Evolutionary conservation across 2,113 vertebrate genomes (phyloP).

Genomic region (Microcebus murinus): DNA sequence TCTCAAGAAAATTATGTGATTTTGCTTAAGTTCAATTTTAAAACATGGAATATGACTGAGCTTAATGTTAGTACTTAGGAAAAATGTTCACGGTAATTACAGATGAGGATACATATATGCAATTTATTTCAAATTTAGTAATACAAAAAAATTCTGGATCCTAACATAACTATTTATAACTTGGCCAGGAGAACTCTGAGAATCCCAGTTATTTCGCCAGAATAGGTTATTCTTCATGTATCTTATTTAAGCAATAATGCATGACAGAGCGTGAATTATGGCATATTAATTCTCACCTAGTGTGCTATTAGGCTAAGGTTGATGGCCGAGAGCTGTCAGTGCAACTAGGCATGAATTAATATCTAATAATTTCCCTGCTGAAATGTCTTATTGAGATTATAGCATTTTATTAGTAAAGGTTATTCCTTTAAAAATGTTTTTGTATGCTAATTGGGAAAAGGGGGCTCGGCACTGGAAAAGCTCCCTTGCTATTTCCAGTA

Average conservation of each 20-base stretch:
- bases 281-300: slow-evolving; percentile 82
- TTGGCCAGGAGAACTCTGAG: slow-evolving; percentile 62
- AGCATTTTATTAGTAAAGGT: slow-evolving; percentile 77
- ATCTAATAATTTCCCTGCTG: slow-evolving; percentile 76
- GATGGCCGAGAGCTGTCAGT: slow-evolving; percentile 75
- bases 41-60: slow-evolving; percentile 79
- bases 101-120: slow-evolving; percentile 68
- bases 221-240: slow-evolving; percentile 69
- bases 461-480: not conserved
- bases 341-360: slow-evolving; percentile 78
- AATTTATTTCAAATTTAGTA: slow-evolving; percentile 78
- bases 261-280: slow-evolving; percentile 73
- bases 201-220: slow-evolving; percentile 67
- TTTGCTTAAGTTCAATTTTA: slow-evolving; percentile 70
- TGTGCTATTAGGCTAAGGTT: slow-evolving; percentile 70
- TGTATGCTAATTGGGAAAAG: slow-evolving; percentile 51
- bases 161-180: slow-evolving; percentile 73
- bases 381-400: slow-evolving; percentile 73
- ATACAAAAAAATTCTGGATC: slow-evolving; percentile 79
- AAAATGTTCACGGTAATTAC: slow-evolving; percentile 75
- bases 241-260: slow-evolving; percentile 68
- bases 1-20: slow-evolving; percentile 70
- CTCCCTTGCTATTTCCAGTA: not conserved
- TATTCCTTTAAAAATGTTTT: slow-evolving; percentile 75
- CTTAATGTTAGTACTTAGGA: slow-evolving; percentile 75